A percentile compares a stretch with the other conserved stretches of the same genome.
Evolutionary conservation across 1,140 invertebrate species (phyloP).

Genomic region (Uloborus diversus): DNA sequence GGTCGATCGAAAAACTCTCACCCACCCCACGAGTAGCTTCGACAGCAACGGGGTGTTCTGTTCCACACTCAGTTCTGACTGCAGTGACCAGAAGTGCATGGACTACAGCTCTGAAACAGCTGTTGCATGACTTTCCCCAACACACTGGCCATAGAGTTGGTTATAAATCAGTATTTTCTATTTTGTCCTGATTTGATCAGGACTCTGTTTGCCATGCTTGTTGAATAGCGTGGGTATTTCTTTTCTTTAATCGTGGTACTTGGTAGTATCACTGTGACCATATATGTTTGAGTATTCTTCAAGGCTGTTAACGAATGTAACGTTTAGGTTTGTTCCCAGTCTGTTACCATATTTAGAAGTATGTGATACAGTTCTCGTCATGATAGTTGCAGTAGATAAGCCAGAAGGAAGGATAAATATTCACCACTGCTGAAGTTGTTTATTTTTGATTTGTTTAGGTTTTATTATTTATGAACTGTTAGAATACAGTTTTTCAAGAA

Average conservation of each 20-base stretch:
- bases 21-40: background rate
- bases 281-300: background rate
- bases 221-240: background rate
- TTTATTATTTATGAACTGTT: too few species aligned
- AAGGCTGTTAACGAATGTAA: background rate
- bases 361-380: background rate
- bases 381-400: too few species aligned
- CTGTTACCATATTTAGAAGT: background rate
- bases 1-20: too few species aligned
- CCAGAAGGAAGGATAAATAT: too few species aligned
- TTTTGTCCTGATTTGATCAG: background rate
- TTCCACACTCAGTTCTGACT: background rate
- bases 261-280: background rate
- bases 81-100: background rate
- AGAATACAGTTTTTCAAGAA: too few species aligned
- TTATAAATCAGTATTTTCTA: background rate
- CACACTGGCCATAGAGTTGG: background rate
- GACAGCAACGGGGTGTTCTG: background rate
- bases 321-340: background rate
- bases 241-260: background rate
- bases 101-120: slow-evolving; percentile 46
- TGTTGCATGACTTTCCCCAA: slow-evolving; percentile 19
- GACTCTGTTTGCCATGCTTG: background rate
- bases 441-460: too few species aligned
- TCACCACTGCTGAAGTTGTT: too few species aligned